Conservation (phyloP, 2,888 invertebrate genomes). For the Thera obeliscata region DNA sequence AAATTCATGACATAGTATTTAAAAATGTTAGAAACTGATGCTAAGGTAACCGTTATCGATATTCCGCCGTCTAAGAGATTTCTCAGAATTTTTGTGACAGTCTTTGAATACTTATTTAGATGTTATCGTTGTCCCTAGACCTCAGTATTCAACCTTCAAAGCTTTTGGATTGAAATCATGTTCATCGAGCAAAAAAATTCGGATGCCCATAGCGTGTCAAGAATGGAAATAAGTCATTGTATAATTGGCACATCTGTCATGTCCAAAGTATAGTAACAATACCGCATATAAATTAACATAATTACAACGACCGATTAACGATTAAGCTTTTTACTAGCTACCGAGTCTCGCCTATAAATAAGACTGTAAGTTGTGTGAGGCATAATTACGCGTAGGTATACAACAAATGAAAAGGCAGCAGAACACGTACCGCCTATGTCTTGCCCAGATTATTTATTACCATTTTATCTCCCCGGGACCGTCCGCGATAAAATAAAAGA, state of each 20-base stretch:
- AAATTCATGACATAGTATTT: not conserved
- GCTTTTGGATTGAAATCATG: constrained; percentile 1
- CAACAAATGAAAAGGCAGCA: constrained; percentile 77
- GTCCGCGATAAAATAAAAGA: constrained; percentile 81
- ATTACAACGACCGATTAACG: constrained; percentile 65
- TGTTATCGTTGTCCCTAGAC: not conserved
- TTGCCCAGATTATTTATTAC: constrained; percentile 78
- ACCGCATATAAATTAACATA: constrained; percentile 58
- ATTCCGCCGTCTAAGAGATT: constrained; percentile 51
- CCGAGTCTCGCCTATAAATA: constrained; percentile 53
- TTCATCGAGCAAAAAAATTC: constrained; percentile 6
- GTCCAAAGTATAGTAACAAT: constrained; percentile 36
- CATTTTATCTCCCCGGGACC: constrained; percentile 76
- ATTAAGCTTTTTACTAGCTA: constrained; percentile 61
- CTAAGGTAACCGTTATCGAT: constrained; percentile 47
- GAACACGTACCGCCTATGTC: constrained; percentile 72
- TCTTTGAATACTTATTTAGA: constrained; percentile 42
- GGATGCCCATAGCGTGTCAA: constrained; percentile 3
- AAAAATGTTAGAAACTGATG: constrained; percentile 4
- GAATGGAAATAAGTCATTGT: constrained; percentile 12
- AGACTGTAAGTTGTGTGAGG: constrained; percentile 58
- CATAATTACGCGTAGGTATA: constrained; percentile 73
- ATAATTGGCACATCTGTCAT: constrained; percentile 25
- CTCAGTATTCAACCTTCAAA: constrained; percentile 11
- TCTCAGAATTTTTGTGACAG: constrained; percentile 47